Evolutionary conservation across 1,140 invertebrate species (phyloP).

Genomic region (Rhagoletis pomonella): DNA sequence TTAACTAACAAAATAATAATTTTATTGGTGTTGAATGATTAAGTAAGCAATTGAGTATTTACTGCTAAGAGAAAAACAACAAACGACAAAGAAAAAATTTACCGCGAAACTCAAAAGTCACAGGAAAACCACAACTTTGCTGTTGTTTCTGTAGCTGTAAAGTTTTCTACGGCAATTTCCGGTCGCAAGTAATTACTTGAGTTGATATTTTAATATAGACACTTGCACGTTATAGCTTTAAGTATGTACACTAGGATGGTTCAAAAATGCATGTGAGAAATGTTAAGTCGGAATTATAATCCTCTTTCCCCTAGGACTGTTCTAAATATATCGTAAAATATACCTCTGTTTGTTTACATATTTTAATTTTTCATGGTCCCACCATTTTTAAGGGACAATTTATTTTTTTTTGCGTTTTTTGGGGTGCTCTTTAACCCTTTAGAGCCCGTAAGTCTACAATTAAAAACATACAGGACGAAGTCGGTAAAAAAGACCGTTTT

Average conservation of each 20-base stretch:
- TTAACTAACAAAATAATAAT: background rate
- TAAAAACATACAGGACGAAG: too few relatives aligned
- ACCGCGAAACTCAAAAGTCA: slow-evolving; percentile 2
- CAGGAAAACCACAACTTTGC: slow-evolving; percentile 42
- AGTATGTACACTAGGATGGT: background rate
- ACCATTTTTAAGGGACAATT: too few relatives aligned
- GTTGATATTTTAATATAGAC: slow-evolving; percentile 52
- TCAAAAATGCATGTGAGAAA: too few relatives aligned
- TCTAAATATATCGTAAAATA: too few relatives aligned
- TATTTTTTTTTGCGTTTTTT: too few relatives aligned
- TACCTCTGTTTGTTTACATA: too few relatives aligned
- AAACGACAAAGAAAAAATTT: background rate
- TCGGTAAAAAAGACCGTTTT: too few relatives aligned
- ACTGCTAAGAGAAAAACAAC: background rate
- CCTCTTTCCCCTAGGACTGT: too few relatives aligned
- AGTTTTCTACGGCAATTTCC: slow-evolving; percentile 26
- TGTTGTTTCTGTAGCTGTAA: slow-evolving; percentile 33
- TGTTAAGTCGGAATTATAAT: too few relatives aligned
- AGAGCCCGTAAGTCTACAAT: too few relatives aligned
- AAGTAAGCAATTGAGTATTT: slow-evolving; percentile 52
- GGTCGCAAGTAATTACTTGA: slow-evolving; percentile 42
- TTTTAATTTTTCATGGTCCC: too few relatives aligned
- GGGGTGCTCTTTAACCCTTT: too few relatives aligned
- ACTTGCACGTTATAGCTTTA: slow-evolving; percentile 29
- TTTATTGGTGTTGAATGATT: slow-evolving; percentile 45